These are phyloP conservation scores for Mimas tiliae DNA, from an alignment of 2,888 invertebrate species.

Conservation along the genomic window DNA sequence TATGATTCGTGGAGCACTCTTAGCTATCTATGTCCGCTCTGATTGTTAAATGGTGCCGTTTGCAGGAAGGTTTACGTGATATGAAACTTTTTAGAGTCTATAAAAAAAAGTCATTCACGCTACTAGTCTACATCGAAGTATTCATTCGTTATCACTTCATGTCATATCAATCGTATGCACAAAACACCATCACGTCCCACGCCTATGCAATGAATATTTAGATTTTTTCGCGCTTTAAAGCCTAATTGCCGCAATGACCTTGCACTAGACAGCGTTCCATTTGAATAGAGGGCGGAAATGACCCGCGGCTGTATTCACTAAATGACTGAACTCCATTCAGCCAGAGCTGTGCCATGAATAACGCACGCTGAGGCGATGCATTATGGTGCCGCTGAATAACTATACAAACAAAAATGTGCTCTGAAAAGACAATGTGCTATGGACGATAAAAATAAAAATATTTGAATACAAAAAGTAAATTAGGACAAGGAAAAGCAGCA, in stretches of 20 bases:
- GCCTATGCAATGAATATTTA: not conserved
- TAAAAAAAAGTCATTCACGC: too few relatives aligned
- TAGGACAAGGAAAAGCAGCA: not conserved
- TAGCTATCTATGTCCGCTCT: too few relatives aligned
- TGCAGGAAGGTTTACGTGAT: too few relatives aligned
- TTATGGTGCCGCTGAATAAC: constrained; percentile 10
- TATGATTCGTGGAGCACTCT: too few relatives aligned
- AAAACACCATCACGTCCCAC: not conserved
- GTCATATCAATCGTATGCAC: not conserved
- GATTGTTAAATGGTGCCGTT: too few relatives aligned
- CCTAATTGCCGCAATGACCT: constrained; percentile 10
- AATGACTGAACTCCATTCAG: constrained; percentile 30
- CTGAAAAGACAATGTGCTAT: not conserved
- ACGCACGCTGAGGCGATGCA: constrained; percentile 12
- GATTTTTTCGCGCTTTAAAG: constrained; percentile 7
- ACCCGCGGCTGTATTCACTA: constrained; percentile 26
- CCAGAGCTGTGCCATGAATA: constrained; percentile 25
- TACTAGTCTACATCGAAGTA: too few relatives aligned
- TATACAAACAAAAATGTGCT: constrained; percentile 11
- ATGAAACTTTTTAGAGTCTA: too few relatives aligned
- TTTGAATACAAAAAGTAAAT: not conserved
- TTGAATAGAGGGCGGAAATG: constrained; percentile 29
- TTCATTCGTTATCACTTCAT: not conserved
- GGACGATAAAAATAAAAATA: not conserved
- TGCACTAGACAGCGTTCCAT: constrained; percentile 21